Evolutionary conservation across 2,113 vertebrate species (phyloP).

Genomic region (Sorex fumeus): DNA sequence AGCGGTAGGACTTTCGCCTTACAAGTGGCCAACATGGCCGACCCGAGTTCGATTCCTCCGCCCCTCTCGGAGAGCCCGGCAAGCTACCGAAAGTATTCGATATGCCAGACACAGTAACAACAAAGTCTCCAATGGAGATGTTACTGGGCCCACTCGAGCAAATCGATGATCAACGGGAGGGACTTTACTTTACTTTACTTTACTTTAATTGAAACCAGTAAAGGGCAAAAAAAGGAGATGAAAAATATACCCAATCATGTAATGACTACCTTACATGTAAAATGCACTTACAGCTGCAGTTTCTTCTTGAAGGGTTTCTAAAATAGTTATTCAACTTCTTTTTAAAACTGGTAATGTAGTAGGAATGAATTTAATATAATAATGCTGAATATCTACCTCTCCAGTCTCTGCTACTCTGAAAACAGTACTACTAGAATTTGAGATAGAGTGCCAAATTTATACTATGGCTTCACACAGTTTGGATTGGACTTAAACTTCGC

Average conservation of each 20-base stretch:
- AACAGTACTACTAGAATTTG: background rate
- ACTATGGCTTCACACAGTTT: background rate
- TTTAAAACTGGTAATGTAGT: accelerated
- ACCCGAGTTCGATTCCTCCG: too few species aligned
- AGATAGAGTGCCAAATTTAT: background rate
- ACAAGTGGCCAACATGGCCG: too few species aligned
- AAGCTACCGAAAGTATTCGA: too few species aligned
- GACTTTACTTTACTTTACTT: too few species aligned
- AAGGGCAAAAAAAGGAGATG: too few species aligned
- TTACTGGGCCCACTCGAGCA: too few species aligned
- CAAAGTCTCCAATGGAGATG: too few species aligned
- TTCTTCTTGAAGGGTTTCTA: background rate
- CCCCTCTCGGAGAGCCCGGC: too few species aligned
- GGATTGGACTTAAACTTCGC: background rate
- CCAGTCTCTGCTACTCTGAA: background rate
- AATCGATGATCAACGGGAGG: too few species aligned
- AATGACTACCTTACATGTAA: background rate
- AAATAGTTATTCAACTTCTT: background rate
- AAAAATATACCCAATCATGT: background rate
- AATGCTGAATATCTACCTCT: background rate
- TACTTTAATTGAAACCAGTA: too few species aligned
- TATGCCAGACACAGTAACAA: too few species aligned
- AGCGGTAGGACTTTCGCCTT: too few species aligned
- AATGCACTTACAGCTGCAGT: background rate
- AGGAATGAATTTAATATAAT: slow-evolving; percentile 18